These are phyloP conservation scores for Rattus norvegicus DNA, from an alignment of 2,113 vertebrate genomes.

Conservation along the genomic window DNA sequence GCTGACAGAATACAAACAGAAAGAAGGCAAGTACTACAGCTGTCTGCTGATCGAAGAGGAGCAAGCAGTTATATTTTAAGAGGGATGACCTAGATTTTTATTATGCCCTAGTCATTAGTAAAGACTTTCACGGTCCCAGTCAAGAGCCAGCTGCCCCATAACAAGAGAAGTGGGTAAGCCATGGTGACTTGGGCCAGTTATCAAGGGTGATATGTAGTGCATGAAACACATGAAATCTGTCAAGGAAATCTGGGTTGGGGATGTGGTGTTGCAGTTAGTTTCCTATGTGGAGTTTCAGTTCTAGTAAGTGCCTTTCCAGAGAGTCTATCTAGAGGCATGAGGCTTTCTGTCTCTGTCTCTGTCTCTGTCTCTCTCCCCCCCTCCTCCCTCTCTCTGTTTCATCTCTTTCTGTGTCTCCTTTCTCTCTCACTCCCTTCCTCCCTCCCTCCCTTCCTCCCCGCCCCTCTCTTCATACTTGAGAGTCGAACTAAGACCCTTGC, in stretches of 20 bases:
- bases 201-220: background rate
- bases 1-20: background rate
- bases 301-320: background rate
- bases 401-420: background rate
- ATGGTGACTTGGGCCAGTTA: background rate
- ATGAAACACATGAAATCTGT: background rate
- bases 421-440: background rate
- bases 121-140: background rate
- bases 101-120: background rate
- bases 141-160: background rate
- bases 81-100: constrained; percentile 28
- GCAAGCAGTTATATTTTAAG: background rate
- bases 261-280: background rate
- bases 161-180: background rate
- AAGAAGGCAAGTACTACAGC: background rate
- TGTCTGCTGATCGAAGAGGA: background rate
- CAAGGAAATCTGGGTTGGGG: background rate
- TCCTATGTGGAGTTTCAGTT: background rate
- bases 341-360: background rate
- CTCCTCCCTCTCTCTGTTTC: background rate
- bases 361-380: rapidly evolving
- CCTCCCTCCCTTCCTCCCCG: background rate
- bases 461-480: background rate
- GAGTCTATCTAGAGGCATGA: background rate
- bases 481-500: background rate